A percentile compares a stretch with the other conserved stretches of the same genome.
Evolutionary conservation across 2,888 invertebrate species (phyloP).

Genomic region (Branchipolynoe longqiensis): DNA sequence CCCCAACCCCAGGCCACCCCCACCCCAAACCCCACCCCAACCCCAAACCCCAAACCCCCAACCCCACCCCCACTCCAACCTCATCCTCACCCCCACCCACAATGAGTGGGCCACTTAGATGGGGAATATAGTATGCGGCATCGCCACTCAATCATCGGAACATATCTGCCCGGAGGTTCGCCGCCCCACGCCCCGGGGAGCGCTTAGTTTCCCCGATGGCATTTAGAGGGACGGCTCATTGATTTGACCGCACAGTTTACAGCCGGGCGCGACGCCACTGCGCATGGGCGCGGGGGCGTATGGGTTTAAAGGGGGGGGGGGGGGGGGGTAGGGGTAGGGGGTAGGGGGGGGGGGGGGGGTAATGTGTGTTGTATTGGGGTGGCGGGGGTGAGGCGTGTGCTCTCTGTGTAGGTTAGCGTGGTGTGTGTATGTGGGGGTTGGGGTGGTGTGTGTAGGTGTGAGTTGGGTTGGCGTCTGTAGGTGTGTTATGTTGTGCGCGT

Average conservation of each 20-base stretch:
- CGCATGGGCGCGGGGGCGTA: neutral
- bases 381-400: no score
- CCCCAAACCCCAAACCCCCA: no score
- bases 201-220: constrained; percentile 30
- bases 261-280: neutral
- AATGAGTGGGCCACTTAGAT: constrained; percentile 27
- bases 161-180: neutral
- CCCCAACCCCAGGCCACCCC: no score
- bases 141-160: constrained; percentile 28
- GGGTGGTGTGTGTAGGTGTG: neutral
- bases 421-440: no score
- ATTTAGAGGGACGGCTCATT: constrained; percentile 36
- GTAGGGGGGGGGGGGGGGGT: neutral
- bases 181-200: neutral
- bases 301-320: neutral
- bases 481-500: neutral
- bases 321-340: neutral
- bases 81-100: neutral
- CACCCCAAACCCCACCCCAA: no score
- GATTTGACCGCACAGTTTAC: neutral
- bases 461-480: neutral
- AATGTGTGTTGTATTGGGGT: no score
- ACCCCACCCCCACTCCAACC: no score
- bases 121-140: neutral
- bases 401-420: no score